phyloP scores from a whole-genome alignment of 2,113 vertebrate species.

The Falco punctatus region DNA sequence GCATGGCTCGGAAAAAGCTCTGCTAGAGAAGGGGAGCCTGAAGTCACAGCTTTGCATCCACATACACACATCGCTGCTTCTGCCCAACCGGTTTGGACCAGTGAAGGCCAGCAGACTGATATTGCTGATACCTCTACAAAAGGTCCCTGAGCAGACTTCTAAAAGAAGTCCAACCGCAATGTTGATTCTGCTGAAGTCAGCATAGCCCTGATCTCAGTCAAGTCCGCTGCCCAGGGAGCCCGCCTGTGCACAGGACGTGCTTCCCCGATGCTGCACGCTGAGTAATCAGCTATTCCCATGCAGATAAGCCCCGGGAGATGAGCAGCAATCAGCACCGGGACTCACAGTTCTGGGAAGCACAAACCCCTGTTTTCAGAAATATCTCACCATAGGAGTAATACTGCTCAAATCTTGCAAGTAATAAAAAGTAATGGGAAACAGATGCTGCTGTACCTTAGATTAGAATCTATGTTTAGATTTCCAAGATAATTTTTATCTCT shows the following conservation, averaged over 20 bases:
- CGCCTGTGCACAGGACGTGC: neutral
- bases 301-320: slow-evolving; percentile 43
- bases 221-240: neutral
- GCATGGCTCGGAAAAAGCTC: neutral
- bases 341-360: slow-evolving; percentile 30
- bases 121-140: neutral
- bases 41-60: neutral
- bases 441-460: slow-evolving; percentile 65
- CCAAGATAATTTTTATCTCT: slow-evolving; percentile 57
- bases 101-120: neutral
- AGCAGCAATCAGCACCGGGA: neutral
- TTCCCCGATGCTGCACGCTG: neutral
- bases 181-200: neutral
- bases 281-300: slow-evolving; percentile 46
- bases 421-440: slow-evolving; percentile 74
- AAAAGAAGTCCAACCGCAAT: neutral
- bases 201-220: neutral
- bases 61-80: fast-evolving
- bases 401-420: slow-evolving; percentile 46
- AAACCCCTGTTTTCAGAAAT: neutral
- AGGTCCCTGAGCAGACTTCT: neutral
- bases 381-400: slow-evolving; percentile 49
- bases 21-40: neutral
- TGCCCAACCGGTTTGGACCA: neutral
- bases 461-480: slow-evolving; percentile 60